phyloP scores from a whole-genome alignment of 2,113 vertebrate species.

The Menura novaehollandiae region DNA sequence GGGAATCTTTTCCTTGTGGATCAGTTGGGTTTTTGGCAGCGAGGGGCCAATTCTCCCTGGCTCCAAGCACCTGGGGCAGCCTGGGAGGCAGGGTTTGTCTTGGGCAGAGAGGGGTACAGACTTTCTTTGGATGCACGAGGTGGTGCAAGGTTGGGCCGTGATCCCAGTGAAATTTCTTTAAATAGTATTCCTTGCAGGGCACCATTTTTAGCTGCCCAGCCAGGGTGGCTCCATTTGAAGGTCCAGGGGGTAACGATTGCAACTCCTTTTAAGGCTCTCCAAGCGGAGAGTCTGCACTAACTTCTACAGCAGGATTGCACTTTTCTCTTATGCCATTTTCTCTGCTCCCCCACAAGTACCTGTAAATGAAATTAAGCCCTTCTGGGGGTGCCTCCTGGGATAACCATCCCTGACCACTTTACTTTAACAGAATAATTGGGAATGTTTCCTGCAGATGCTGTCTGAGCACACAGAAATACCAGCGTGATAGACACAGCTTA shows the following conservation, averaged over 20 bases:
- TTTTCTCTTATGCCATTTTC: background rate
- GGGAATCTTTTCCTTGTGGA: background rate
- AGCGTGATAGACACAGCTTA: constrained; percentile 28
- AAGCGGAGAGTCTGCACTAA: background rate
- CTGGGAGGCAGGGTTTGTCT: background rate
- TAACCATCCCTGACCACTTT: background rate
- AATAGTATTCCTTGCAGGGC: background rate
- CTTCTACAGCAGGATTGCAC: background rate
- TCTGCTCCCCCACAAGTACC: background rate
- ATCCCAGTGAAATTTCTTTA: background rate
- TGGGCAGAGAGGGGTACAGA: background rate
- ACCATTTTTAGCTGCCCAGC: background rate
- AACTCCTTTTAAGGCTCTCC: background rate
- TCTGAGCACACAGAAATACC: constrained; percentile 14
- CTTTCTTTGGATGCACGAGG: background rate
- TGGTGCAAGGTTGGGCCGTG: fast-evolving
- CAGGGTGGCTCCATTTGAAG: background rate
- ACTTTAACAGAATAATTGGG: background rate
- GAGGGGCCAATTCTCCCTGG: background rate
- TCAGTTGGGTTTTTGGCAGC: fast-evolving
- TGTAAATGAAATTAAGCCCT: background rate
- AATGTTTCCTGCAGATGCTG: constrained; percentile 20
- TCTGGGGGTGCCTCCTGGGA: background rate
- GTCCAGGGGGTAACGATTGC: background rate
- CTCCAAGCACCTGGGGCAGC: fast-evolving